Evolutionary conservation across 2,113 vertebrate species (phyloP).

Genomic region (Puffinus mauretanicus): DNA sequence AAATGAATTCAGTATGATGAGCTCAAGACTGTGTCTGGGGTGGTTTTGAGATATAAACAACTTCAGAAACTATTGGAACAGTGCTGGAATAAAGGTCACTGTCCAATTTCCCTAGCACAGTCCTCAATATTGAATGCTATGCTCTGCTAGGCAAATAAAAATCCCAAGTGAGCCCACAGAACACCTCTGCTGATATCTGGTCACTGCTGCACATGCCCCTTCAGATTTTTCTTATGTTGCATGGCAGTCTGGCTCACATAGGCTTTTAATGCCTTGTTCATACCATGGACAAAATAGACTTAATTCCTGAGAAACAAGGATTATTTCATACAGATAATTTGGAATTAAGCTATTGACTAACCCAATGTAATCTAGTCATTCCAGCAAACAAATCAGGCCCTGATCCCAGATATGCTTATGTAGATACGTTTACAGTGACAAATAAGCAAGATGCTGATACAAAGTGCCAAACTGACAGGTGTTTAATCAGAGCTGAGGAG

Average conservation of each 20-base stretch:
- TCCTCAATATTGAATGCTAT: neutral
- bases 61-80: conserved; percentile 3
- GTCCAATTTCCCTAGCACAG: neutral
- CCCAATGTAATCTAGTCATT: neutral
- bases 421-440: neutral
- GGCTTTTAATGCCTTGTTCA: neutral
- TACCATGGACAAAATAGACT: neutral
- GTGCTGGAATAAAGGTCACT: neutral
- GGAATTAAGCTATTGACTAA: neutral
- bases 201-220: neutral
- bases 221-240: neutral
- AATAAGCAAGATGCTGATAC: neutral
- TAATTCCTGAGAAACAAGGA: neutral
- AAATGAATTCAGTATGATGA: conserved; percentile 58
- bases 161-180: neutral
- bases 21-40: neutral
- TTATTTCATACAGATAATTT: neutral
- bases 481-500: neutral
- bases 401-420: neutral
- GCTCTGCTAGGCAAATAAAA: neutral
- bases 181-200: neutral
- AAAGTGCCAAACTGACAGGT: neutral
- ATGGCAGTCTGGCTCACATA: neutral
- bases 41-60: neutral
- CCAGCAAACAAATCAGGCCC: neutral